These are phyloP conservation scores for Lagria hirta DNA, from an alignment of 2,888 invertebrate species.

Conservation along the genomic window DNA sequence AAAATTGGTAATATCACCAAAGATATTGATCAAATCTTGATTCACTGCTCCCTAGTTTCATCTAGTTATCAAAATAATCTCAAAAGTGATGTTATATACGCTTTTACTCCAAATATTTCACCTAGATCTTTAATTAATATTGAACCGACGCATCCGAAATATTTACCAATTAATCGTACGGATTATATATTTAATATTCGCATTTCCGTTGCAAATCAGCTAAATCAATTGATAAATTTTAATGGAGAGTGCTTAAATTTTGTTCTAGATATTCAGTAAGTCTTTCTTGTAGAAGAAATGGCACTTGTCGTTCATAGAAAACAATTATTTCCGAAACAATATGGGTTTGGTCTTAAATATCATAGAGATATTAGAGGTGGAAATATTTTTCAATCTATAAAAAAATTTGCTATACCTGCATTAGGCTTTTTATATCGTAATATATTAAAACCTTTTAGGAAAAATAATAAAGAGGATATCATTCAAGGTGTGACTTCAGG, in stretches of 20 bases:
- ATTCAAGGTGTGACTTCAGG: slow-evolving; percentile 15
- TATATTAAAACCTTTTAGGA: slow-evolving; percentile 16
- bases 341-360: slow-evolving; percentile 16
- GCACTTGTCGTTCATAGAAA: slow-evolving; percentile 13
- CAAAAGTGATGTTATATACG: slow-evolving; percentile 11
- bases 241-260: slow-evolving; percentile 1
- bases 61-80: slow-evolving; percentile 12
- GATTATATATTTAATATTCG: slow-evolving; percentile 9
- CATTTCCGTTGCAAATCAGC: slow-evolving; percentile 1
- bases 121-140: slow-evolving; percentile 12
- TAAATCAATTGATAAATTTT: slow-evolving; percentile 1
- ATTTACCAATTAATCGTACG: slow-evolving; percentile 11
- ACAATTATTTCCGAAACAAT: slow-evolving; percentile 13
- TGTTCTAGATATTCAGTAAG: slow-evolving; percentile 1
- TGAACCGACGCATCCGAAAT: slow-evolving; percentile 10
- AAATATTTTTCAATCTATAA: slow-evolving; percentile 18
- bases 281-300: slow-evolving; percentile 11
- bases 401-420: slow-evolving; percentile 14
- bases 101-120: slow-evolving; percentile 12
- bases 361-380: slow-evolving; percentile 14
- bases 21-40: slow-evolving; percentile 12
- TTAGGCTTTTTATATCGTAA: slow-evolving; percentile 16
- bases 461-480: slow-evolving; percentile 13
- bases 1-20: slow-evolving; percentile 12
- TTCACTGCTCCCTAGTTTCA: slow-evolving; percentile 9